Base-by-base conservation (phyloP, 1,140 invertebrate species). In the Zaprionus ghesquierei region DNA sequence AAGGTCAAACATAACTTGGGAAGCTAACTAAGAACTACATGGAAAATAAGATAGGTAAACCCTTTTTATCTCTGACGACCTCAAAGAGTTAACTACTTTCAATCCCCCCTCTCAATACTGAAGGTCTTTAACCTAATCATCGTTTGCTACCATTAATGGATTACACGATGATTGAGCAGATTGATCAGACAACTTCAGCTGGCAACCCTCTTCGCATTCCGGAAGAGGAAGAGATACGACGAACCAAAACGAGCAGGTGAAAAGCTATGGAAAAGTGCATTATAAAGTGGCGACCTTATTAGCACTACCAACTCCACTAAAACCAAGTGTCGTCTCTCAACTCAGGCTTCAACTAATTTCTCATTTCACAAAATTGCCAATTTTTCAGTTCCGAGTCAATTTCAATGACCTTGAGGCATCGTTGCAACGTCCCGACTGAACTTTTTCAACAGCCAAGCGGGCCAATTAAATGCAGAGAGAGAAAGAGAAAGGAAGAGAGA, bases 371-470 rank as follows among this genome's bases (percentile, higher is more conserved):
- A 68, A 59, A 29, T 49, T 63, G 22, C 35, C 61, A 58, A 72
- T 49, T 33, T 44, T 33, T 25, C 46, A 38, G 53, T 54, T 41
- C 41, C 64, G 35, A 60, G 63, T 54, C 70, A 64, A 89, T 89
- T 80, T 80, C 84, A 89, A 89, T 89, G 85, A 89, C 85, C 85
- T 89, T 89, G 82, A 76, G 79, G 78, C 78, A 75, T 53, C 73
- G 71, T 53, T 86, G 73, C 70, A 87, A 66, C 70, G 73, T n/a
- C n/a, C 31, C 1, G 31, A 33, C 10, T 33, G 31, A 33, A 33
- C 31, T 33, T 33, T 33, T 33, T 33, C n/a, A 41, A n/a, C 10
- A 12, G 18, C 41, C 41, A 46, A 46, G 41, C 41, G 18, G 18
- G 41, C 18, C 41, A 46, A 46, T 46, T 46, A 46, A 10, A 22